Conservation (phyloP, 2,113 vertebrate genomes). For the Oreotragus oreotragus region DNA sequence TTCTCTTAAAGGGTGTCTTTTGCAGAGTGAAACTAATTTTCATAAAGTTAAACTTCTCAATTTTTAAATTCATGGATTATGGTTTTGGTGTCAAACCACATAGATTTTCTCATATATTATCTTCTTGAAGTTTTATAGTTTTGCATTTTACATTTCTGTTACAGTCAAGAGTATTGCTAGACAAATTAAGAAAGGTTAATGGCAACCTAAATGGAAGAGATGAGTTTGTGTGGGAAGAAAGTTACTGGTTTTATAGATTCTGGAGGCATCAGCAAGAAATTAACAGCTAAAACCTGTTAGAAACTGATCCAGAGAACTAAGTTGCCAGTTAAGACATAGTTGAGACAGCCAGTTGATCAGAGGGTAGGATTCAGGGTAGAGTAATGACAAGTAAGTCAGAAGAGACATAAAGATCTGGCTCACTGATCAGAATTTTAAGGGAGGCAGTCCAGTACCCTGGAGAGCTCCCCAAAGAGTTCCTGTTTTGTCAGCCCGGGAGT, state of each 20-base stretch:
- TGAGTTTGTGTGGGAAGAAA: background rate
- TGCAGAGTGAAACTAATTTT: background rate
- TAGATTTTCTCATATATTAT: constrained; percentile 9
- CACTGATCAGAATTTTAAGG: background rate
- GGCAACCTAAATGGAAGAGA: background rate
- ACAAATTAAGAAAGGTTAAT: constrained; percentile 10
- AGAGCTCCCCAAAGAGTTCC: constrained; percentile 27
- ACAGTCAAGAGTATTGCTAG: background rate
- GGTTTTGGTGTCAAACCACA: background rate
- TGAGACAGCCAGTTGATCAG: background rate
- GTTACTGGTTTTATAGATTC: background rate
- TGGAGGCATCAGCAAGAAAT: background rate
- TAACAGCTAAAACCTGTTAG: background rate
- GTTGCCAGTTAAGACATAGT: background rate
- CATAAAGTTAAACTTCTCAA: background rate
- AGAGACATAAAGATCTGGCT: background rate
- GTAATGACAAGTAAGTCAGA: background rate
- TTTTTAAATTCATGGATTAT: background rate
- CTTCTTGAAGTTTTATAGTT: background rate
- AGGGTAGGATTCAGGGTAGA: background rate
- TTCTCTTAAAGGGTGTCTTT: background rate
- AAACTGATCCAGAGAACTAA: background rate
- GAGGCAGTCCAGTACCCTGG: constrained; percentile 60
- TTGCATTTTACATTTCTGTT: constrained; percentile 16
- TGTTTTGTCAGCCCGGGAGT: background rate